Evolutionary conservation across 2,797 vertebrate genomes (phyloP).

Genomic region (Tiaroga cobitis): DNA sequence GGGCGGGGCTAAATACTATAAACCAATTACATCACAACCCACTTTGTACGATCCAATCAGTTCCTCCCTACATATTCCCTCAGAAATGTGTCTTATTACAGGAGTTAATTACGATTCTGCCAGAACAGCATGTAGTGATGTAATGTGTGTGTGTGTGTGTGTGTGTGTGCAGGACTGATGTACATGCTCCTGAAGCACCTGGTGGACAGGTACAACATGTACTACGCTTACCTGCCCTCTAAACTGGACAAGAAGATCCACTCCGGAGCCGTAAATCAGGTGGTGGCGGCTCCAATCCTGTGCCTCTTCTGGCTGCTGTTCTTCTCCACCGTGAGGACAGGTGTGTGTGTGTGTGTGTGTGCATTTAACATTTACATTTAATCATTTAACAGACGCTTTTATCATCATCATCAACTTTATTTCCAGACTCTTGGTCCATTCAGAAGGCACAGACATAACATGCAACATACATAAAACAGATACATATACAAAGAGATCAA

Average conservation of each 20-base stretch:
- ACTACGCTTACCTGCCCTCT: conserved; percentile 96
- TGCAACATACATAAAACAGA: too few species aligned
- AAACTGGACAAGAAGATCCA: conserved; percentile 99
- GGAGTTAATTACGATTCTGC: neutral
- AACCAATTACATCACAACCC: neutral
- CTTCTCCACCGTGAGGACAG: conserved; percentile 90
- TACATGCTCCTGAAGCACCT: conserved; percentile 98
- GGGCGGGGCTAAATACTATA: neutral
- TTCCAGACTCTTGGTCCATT: too few species aligned
- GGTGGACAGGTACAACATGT: conserved; percentile 97
- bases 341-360: conserved; percentile 61
- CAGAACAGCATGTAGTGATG: neutral
- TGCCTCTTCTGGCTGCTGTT: conserved; percentile 98
- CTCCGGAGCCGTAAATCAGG: conserved; percentile 94
- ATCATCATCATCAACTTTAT: too few species aligned
- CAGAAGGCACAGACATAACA: too few species aligned
- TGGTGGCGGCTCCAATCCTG: conserved; percentile 95
- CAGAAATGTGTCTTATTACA: neutral
- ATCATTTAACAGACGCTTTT: too few species aligned
- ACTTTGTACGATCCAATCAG: neutral
- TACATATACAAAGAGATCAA: too few species aligned
- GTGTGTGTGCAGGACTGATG: conserved; percentile 85
- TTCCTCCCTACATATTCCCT: neutral
- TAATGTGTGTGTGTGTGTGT: neutral
- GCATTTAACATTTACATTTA: too few species aligned